Evolutionary conservation across 2,888 invertebrate genomes (phyloP), one percentile per base, ranked within the genome.

Genomic region (Himalopsyche kuldschensis): DNA sequence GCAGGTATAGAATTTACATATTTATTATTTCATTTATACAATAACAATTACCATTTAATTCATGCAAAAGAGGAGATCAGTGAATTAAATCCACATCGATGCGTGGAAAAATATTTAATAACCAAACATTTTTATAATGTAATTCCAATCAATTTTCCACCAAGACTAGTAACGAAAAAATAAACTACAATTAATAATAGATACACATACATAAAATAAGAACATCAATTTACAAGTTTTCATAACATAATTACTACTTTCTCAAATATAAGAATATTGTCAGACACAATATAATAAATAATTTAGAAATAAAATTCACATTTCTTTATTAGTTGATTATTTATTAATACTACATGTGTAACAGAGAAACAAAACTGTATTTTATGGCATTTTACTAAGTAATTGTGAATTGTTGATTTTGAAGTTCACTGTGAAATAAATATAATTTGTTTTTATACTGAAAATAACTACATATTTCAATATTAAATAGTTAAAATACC

Each of bases 21-120:
- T 24, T 69, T 69, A 69, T 69, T 69, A 69, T 27, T 27, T 27
- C 15, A 69, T 69, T 69, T 69, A 27, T 69, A 69, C 69, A 69
- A 69, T 15, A 41, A 41, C 11, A 10, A 69, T 69, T 69, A 69
- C 69, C 27, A 69, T 69, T 27, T 30, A 30, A 27, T 69, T 69
- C 69, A 69, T 69, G 69, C 69, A 69, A 69, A 69, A 69, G 69
- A 69, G 69, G 69, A 69, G 69, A 69, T 69, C 69, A 69, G 69
- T 69, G 69, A 69, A 69, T 69, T 69, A 69, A 69, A 69, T 69
- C 27, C 69, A 69, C 69, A 69, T 69, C 69, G 15, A 41, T 3
- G 15, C 11, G 15, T 15, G 69, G 69, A 69, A 69, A 69, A 27
- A 69, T 69, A 24, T 27, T 69, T 30, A 30, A 30, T 11, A 69